Evolutionary conservation across 2,888 invertebrate genomes (phyloP).

Genomic region (Tenthredo livida): DNA sequence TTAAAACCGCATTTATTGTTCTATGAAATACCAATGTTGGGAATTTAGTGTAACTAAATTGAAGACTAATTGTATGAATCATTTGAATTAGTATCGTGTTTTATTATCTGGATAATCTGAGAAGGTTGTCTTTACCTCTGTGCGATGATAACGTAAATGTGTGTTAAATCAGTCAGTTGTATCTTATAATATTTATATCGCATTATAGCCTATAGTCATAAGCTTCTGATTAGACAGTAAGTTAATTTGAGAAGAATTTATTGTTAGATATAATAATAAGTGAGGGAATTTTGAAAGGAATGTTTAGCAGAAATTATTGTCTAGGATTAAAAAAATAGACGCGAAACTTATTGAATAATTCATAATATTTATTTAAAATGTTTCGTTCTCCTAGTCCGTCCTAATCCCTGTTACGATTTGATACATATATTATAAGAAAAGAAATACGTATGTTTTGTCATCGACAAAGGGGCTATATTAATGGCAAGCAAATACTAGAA

Average conservation of each 20-base stretch:
- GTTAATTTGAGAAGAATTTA: constrained; percentile 7
- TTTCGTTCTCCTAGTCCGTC: constrained; percentile 2
- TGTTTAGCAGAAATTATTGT: neutral
- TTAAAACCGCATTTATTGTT: neutral
- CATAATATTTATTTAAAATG: neutral
- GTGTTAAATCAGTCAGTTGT: neutral
- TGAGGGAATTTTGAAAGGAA: neutral
- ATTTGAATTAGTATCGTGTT: neutral
- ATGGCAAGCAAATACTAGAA: constrained; percentile 46
- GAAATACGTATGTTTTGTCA: neutral
- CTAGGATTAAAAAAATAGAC: neutral
- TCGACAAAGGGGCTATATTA: constrained; percentile 6
- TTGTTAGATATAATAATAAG: neutral
- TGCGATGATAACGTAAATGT: constrained; percentile 4
- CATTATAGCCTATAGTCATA: constrained; percentile 29
- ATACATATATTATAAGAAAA: neutral
- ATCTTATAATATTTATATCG: neutral
- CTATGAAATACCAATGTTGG: neutral
- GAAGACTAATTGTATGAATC: neutral
- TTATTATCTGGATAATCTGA: neutral
- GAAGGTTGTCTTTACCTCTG: neutral
- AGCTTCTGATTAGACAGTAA: constrained; percentile 1
- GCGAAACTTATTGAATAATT: neutral
- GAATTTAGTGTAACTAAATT: neutral
- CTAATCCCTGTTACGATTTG: constrained; percentile 2